Evolutionary conservation across 2,888 invertebrate species (phyloP).

Genomic region (Odontocolon sp.): DNA sequence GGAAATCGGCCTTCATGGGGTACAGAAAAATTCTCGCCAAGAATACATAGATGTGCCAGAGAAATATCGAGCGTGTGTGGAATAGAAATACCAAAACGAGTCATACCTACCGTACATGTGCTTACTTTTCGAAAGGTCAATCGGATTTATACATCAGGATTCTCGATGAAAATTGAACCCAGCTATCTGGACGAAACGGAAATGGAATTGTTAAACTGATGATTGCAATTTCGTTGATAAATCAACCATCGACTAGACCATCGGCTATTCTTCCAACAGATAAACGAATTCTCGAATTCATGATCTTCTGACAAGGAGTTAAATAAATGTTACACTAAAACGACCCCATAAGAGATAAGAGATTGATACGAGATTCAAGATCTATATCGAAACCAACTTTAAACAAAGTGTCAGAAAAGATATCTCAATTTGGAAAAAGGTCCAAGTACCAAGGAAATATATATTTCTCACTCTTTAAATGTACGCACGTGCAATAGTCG

Average conservation of each 20-base stretch:
- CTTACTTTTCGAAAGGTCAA: conserved; percentile 39
- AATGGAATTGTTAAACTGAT: conserved; percentile 40
- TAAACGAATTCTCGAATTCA: not conserved
- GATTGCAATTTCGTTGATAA: conserved; percentile 13
- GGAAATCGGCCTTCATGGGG: conserved; percentile 1
- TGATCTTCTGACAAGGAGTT: not conserved
- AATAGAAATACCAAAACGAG: conserved; percentile 11
- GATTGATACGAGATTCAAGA: not conserved
- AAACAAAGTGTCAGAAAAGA: not conserved
- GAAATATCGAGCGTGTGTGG: conserved; percentile 15
- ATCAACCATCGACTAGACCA: not conserved
- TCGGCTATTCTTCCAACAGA: not conserved
- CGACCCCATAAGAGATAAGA: no score
- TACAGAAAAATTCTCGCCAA: conserved; percentile 36
- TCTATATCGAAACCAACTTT: not conserved
- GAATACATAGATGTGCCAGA: conserved; percentile 36
- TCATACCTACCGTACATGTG: not conserved
- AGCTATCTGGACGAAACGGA: conserved; percentile 19
- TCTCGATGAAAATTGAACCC: conserved; percentile 45
- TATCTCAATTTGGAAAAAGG: not conserved
- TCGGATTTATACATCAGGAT: conserved; percentile 50
- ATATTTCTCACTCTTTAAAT: not conserved
- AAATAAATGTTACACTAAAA: not conserved
- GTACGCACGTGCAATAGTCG: conserved; percentile 33
- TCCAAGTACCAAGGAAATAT: not conserved